Conservation (phyloP, 2,113 vertebrate species). For the Mungos mungo region DNA sequence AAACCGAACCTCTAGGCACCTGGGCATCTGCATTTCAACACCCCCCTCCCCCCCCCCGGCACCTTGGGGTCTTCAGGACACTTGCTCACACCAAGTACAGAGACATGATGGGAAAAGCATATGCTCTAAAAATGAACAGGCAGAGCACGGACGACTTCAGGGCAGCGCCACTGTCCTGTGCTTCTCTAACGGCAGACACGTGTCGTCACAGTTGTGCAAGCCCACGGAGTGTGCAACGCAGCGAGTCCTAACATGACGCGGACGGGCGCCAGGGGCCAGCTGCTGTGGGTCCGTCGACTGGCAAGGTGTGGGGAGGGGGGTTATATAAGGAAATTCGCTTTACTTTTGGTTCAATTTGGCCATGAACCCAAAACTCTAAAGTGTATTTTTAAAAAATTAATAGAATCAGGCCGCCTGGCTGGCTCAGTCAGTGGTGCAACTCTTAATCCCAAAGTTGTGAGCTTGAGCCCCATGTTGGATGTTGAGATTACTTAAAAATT, state of each 20-base stretch:
- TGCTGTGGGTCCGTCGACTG: accelerated
- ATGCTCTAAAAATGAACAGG: neutral
- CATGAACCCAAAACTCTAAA: neutral
- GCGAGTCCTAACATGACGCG: accelerated
- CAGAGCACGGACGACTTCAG: accelerated
- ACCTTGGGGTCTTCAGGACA: neutral
- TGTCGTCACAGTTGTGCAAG: neutral
- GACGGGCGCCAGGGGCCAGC: accelerated
- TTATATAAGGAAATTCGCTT: neutral
- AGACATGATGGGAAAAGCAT: neutral
- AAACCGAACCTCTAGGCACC: neutral
- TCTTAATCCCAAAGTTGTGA: neutral
- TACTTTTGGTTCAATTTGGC: neutral
- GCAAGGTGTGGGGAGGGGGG: neutral
- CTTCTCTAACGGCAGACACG: accelerated
- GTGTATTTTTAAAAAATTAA: neutral
- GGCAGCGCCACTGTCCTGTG: neutral
- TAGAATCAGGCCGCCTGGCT: neutral
- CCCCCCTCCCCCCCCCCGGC: neutral
- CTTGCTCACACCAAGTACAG: neutral
- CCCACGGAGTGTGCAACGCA: accelerated
- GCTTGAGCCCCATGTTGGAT: neutral
- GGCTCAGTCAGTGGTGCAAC: neutral
- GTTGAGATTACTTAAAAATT: neutral
- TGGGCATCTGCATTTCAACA: neutral